Base-by-base conservation (phyloP, 2,888 invertebrate genomes). In the Meiosimyza decipiens region DNA sequence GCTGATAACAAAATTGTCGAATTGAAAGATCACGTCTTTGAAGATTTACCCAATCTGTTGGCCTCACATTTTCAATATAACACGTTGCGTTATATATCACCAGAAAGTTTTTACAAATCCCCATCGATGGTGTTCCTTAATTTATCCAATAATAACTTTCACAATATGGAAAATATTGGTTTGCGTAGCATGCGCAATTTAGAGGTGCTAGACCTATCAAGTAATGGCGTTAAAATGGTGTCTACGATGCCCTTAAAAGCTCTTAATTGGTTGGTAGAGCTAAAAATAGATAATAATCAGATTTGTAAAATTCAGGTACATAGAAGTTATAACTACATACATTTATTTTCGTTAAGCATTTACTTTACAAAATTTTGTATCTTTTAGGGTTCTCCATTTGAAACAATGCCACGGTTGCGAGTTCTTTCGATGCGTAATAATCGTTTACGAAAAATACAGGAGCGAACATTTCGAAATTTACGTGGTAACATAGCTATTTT, bases 231-330 rank as follows among this genome's bases (percentile, higher is more conserved):
- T 33, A 89, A 90, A 28, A 90, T 90, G 79, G 89, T 96, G 52
- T 90, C 91, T n/a, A 91, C 90, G 76, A 89, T 94, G 78, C 90
- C 91, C 0, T 88, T 91, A 77, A 91, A 92, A 75, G 90, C 91
- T 70, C 91, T 96, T 90, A 94, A 94, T 83, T 95, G 95, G 93
- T 88, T 96, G 70, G 94, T 96, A 1, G 95, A 96, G 84, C 86
- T 96, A 6, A 93, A 93, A 89, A 90, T 96, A 88, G 95, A 95
- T 83, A 92, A 94, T 85, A 96, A 96, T 87, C 89, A 91, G 74
- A 92, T 96, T 79, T 96, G 96, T 83, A 90, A 91, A 64, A 92
- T 96, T 68, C 91, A 92, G 80, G 87, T 40, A 40, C 9, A 40
- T 40, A 40, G 9, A 40, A 9, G 9, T 40, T 18, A 28, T 18